Conservation (phyloP, 2,113 vertebrate species). For the Miniopterus natalensis region DNA sequence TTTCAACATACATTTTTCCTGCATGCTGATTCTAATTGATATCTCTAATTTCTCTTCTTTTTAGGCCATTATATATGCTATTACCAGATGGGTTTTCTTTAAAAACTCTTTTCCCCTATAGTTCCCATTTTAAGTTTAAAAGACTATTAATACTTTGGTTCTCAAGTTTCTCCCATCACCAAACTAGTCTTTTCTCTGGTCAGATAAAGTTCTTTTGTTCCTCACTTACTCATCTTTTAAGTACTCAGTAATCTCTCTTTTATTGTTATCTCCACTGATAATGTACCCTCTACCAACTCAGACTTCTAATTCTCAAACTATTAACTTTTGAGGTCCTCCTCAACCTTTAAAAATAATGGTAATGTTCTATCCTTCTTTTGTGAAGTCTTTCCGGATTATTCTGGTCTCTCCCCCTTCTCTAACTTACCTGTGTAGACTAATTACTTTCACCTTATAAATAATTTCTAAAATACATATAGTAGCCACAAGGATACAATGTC, state of each 20-base stretch:
- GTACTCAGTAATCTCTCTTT: neutral
- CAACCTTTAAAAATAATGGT: conserved; percentile 7
- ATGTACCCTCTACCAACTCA: neutral
- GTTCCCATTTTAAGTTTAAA: conserved; percentile 51
- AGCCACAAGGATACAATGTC: neutral
- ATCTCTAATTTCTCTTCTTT: conserved; percentile 17
- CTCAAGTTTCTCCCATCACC: neutral
- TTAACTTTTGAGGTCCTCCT: neutral
- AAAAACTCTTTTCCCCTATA: conserved; percentile 26
- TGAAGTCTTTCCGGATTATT: neutral
- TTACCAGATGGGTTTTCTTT: conserved; percentile 9
- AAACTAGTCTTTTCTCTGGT: neutral
- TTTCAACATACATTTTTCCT: conserved; percentile 4
- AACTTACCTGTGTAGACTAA: neutral
- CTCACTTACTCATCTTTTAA: neutral
- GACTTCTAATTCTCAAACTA: neutral
- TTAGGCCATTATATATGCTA: neutral
- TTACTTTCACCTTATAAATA: conserved; percentile 20
- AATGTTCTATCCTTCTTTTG: neutral
- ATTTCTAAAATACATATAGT: conserved; percentile 47
- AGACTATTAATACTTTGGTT: neutral
- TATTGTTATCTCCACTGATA: neutral
- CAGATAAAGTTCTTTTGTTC: neutral
- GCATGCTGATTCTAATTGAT: neutral
- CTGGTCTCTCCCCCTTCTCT: neutral